Evolutionary conservation across 2,888 invertebrate species (phyloP).

Genomic region (Cotesia congregata): DNA sequence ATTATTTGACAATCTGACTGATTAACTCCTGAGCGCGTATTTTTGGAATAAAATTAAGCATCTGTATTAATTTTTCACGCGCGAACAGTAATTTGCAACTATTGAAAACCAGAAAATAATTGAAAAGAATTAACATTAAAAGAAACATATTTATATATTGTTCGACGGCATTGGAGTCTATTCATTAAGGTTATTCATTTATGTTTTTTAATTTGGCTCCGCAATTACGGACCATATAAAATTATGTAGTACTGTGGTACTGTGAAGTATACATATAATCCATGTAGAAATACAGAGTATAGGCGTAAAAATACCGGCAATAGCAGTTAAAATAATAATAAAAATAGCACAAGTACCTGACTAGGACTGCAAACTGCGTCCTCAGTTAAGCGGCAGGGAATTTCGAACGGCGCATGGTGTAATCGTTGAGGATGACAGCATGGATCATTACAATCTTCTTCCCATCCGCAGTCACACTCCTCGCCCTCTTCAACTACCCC

Average conservation of each 20-base stretch:
- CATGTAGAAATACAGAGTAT: too few relatives aligned
- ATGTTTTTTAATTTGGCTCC: neutral
- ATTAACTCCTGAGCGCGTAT: too few relatives aligned
- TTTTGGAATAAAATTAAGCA: too few relatives aligned
- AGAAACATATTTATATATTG: neutral
- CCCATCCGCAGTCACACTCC: conserved; percentile 98
- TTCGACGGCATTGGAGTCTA: neutral
- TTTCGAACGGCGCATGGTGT: conserved; percentile 81
- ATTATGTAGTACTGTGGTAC: neutral
- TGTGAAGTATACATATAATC: too few relatives aligned
- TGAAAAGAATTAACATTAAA: too few relatives aligned
- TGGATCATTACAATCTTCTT: conserved; percentile 91
- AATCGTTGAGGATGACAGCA: conserved; percentile 93
- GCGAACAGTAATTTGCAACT: too few relatives aligned
- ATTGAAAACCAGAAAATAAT: too few relatives aligned
- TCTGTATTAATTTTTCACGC: too few relatives aligned
- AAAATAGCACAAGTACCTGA: conserved; percentile 73
- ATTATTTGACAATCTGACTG: too few relatives aligned
- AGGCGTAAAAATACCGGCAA: too few relatives aligned
- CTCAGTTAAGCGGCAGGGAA: conserved; percentile 88
- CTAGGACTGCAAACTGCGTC: conserved; percentile 83
- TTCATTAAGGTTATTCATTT: neutral
- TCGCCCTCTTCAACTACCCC: conserved; percentile 96
- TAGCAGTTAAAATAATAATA: conserved; percentile 26
- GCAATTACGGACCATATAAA: neutral